phyloP scores from a whole-genome alignment of 2,888 invertebrate genomes.

The Molanna angustata region DNA sequence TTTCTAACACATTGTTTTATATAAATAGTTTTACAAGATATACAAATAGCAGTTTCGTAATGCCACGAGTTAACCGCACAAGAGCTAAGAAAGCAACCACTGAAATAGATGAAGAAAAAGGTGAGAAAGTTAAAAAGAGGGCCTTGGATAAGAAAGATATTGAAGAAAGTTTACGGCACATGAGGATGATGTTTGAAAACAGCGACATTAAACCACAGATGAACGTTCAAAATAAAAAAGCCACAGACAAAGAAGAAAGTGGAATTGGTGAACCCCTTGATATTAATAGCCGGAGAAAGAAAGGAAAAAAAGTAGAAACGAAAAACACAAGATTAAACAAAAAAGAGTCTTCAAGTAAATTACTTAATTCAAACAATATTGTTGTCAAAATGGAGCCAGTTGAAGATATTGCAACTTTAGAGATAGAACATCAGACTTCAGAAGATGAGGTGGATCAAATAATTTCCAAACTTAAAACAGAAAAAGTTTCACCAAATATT shows the following conservation, averaged over 20 bases:
- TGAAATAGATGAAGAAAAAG: no score
- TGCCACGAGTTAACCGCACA: no score
- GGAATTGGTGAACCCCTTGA: no score
- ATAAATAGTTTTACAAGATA: no score
- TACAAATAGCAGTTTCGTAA: no score
- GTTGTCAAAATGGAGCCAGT: not conserved
- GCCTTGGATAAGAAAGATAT: constrained; percentile 19
- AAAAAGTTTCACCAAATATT: constrained; percentile 3
- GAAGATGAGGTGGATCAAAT: constrained; percentile 1
- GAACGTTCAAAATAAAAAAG: constrained; percentile 11
- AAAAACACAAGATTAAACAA: no score
- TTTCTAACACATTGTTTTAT: no score
- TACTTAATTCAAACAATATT: not conserved
- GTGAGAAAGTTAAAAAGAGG: no score
- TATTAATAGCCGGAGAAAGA: no score
- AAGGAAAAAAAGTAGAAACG: no score
- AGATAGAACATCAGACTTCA: constrained; percentile 12
- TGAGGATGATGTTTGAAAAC: constrained; percentile 23
- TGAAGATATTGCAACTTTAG: not conserved
- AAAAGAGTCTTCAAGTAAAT: not conserved
- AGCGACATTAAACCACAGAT: constrained; percentile 19
- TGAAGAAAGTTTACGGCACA: constrained; percentile 18
- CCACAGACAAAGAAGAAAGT: constrained; percentile 1
- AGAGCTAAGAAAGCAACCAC: no score
- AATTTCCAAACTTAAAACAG: not conserved